Base-by-base conservation (phyloP, 23 tunicate genomes). In the Trididemnum clinides region DNA sequence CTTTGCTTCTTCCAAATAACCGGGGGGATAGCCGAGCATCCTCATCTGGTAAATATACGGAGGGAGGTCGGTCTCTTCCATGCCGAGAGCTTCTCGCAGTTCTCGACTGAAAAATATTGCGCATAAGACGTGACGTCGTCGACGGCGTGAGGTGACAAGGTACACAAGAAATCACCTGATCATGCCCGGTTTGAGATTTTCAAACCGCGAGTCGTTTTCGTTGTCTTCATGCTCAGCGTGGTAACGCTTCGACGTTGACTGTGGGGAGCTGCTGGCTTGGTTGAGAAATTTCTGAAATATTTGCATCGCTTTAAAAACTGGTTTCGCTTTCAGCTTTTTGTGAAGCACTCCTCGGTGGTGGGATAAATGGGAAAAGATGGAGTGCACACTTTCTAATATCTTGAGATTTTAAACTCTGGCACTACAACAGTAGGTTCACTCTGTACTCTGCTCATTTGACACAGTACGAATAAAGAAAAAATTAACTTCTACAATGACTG, bases 11-110 rank as follows among this genome's bases (percentile, higher is more conserved):
- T 65, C 50, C 57, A 94, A 34, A 44, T 94, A 95, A 18, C 98
- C 98, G 6, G 98, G 98, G 2, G 98, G 98, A 85, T 94, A 94
- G 12, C 98, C 98, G 15, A 51, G 71, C 84, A 57, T 37, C 22
- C 98, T 31, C 98, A 94, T 94, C 57, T 81, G 98, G 64, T 94
- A 94, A 33, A 94, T 94, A 64, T 89, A 94, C 0, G 91, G 88
- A 29, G 98, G 98, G 35, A 94, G 80, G 29, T 94, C 86, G 39
- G 74, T 28, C 50, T 82, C 57, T 22, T 20, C 39, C 21, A 94
- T 89, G 7, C 98, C 98, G 5, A 94, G 85, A 0, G 98, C 98
- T 76, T 81, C 88, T 50, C 80, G 88, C 20, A 94, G 80, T 4
- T 66, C 72, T 3, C 69, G 44, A 75, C 96, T 91, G 72, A 58